Percentiles rank a stretch among this genome's conserved stretches.
These are phyloP conservation scores for Lineus longissimus DNA, from an alignment of 1,140 invertebrate species.

Conservation along the genomic window DNA sequence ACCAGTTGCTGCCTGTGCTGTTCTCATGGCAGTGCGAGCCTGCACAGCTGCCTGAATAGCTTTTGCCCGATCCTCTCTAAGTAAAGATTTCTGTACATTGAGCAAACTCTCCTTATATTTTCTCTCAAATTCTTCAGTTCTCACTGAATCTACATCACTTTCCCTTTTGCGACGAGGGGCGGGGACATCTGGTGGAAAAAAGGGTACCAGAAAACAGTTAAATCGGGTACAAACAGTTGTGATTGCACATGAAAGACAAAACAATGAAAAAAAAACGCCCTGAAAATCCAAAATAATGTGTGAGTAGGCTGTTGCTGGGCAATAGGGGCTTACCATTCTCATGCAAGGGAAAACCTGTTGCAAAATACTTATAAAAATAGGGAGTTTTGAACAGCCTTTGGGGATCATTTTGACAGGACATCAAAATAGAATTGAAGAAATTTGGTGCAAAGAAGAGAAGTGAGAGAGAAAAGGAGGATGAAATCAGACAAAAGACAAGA, in stretches of 20 bases:
- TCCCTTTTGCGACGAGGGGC: not conserved
- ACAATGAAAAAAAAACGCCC: not conserved
- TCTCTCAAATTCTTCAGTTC: constrained; percentile 8
- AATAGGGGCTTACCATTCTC: not conserved
- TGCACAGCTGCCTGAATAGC: not conserved
- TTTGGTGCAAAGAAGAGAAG: too few species aligned
- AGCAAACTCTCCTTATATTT: constrained; percentile 2
- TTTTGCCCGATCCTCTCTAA: not conserved
- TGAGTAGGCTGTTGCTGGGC: not conserved
- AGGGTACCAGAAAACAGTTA: not conserved
- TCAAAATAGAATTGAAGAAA: too few species aligned
- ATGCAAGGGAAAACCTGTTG: not conserved
- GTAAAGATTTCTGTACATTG: not conserved
- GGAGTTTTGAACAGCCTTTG: too few species aligned
- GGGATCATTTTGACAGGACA: not conserved
- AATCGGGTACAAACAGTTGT: too few species aligned
- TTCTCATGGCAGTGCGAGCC: not conserved
- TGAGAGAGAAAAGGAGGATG: too few species aligned
- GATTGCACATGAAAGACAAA: not conserved
- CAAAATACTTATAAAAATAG: too few species aligned
- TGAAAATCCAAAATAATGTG: not conserved
- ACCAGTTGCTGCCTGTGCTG: not conserved
- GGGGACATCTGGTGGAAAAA: not conserved
- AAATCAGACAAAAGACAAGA: too few species aligned
- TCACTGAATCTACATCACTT: constrained; percentile 3